Evolutionary conservation across 2,797 vertebrate genomes (phyloP).

Genomic region (Lagorchestes hirsutus): DNA sequence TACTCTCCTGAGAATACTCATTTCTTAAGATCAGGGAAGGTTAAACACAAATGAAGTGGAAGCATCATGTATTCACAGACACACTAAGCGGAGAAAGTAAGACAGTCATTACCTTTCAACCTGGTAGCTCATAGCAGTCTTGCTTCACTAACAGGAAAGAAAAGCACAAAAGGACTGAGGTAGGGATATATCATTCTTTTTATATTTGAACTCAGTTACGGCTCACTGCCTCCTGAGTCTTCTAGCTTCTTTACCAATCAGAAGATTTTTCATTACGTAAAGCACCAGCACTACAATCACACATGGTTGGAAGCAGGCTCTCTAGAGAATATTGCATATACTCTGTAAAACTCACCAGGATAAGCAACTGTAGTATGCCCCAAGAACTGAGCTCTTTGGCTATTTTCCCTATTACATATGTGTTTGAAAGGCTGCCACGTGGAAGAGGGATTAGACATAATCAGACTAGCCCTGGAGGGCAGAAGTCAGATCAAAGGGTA

Average conservation of each 20-base stretch:
- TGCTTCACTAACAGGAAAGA: background rate
- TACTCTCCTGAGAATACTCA: background rate
- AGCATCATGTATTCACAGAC: background rate
- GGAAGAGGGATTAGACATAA: background rate
- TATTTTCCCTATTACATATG: background rate
- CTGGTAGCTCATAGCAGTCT: background rate
- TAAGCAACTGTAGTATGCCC: background rate
- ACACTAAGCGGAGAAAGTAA: background rate
- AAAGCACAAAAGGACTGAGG: background rate
- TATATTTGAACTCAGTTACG: background rate
- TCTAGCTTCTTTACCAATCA: background rate
- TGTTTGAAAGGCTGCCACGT: background rate
- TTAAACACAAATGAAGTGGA: background rate
- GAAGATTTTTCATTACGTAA: background rate
- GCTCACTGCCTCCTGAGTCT: background rate
- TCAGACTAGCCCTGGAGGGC: background rate
- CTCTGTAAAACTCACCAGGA: background rate
- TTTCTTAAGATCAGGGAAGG: background rate
- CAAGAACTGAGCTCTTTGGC: background rate
- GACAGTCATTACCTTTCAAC: background rate
- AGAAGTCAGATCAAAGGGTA: background rate
- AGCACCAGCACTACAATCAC: background rate
- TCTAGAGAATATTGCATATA: background rate
- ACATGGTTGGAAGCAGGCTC: background rate
- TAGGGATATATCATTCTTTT: background rate